phyloP scores from a whole-genome alignment of 2,113 vertebrate genomes.

The Alethe diademata region DNA sequence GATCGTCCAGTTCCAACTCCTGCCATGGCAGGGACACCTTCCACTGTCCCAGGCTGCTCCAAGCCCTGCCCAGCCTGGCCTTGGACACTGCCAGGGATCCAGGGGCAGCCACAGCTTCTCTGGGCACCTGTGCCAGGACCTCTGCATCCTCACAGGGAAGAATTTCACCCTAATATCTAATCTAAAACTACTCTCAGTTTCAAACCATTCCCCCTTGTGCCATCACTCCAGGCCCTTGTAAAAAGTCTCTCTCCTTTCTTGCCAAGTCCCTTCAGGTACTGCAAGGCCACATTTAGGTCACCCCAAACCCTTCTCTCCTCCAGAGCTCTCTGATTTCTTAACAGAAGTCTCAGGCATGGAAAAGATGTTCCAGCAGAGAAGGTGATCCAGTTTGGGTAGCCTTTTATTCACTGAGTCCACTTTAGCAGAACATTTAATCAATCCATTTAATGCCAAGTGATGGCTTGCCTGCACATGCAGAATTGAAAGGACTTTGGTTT shows the following conservation, averaged over 20 bases:
- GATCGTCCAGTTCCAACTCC: neutral
- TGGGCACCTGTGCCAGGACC: fast-evolving
- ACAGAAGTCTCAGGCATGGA: neutral
- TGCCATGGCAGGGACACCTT: neutral
- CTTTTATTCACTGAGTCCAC: neutral
- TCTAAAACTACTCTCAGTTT: neutral
- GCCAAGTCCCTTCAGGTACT: neutral
- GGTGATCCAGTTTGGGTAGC: neutral
- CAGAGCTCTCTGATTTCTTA: neutral
- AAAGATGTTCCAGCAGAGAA: slow-evolving; percentile 20
- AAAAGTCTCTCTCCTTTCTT: neutral
- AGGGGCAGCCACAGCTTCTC: neutral
- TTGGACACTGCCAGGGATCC: fast-evolving
- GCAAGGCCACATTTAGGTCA: neutral
- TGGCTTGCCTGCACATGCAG: slow-evolving; percentile 16
- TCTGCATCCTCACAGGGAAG: neutral
- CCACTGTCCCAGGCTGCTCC: neutral
- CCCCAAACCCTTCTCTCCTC: neutral
- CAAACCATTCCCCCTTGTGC: neutral
- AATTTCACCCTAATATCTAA: neutral
- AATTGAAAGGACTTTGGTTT: slow-evolving; percentile 56
- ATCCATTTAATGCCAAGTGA: slow-evolving; percentile 57
- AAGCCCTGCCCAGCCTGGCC: fast-evolving
- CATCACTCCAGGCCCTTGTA: neutral
- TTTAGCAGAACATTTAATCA: slow-evolving; percentile 54